Evolutionary conservation across 2,888 invertebrate genomes (phyloP).

Genomic region (Drosophila colorata): DNA sequence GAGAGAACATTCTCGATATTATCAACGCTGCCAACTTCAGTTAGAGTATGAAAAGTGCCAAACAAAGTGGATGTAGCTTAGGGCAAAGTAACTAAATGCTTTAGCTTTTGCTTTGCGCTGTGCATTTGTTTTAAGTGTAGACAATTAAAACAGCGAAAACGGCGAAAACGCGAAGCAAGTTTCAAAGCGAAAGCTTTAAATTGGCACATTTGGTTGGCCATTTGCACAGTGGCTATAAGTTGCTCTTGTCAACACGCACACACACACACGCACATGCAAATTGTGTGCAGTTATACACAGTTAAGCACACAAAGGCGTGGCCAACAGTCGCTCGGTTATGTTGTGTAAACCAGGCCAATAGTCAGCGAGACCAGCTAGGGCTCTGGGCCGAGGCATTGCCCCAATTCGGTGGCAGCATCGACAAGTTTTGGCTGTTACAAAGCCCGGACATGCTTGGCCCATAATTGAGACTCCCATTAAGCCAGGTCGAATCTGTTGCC

Average conservation of each 20-base stretch:
- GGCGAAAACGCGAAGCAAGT: not conserved
- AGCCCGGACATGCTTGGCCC: constrained; percentile 46
- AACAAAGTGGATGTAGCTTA: not conserved
- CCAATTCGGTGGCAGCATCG: constrained; percentile 20
- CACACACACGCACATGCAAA: constrained; percentile 24
- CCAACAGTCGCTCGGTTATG: constrained; percentile 66
- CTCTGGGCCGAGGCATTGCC: constrained; percentile 24
- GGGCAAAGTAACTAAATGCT: constrained; percentile 8
- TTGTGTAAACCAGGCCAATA: constrained; percentile 56
- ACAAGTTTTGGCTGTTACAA: constrained; percentile 21
- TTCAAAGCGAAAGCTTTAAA: constrained; percentile 41
- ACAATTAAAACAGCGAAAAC: constrained; percentile 3
- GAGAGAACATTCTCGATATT: not conserved
- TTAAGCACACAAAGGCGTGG: constrained; percentile 53
- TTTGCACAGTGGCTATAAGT: constrained; percentile 46
- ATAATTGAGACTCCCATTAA: constrained; percentile 80
- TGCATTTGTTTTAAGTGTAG: constrained; percentile 6
- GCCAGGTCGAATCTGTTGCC: constrained; percentile 58
- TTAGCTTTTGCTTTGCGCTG: not conserved
- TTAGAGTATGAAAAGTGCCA: not conserved
- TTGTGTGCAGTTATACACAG: constrained; percentile 30
- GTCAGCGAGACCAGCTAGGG: constrained; percentile 13
- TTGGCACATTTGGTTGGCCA: constrained; percentile 41
- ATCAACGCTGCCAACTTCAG: not conserved
- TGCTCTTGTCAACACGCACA: constrained; percentile 48